Percentiles rank a stretch among this genome's conserved stretches.
Evolutionary conservation across 2,797 vertebrate genomes (phyloP).

Genomic region (Anolis apletophallus): DNA sequence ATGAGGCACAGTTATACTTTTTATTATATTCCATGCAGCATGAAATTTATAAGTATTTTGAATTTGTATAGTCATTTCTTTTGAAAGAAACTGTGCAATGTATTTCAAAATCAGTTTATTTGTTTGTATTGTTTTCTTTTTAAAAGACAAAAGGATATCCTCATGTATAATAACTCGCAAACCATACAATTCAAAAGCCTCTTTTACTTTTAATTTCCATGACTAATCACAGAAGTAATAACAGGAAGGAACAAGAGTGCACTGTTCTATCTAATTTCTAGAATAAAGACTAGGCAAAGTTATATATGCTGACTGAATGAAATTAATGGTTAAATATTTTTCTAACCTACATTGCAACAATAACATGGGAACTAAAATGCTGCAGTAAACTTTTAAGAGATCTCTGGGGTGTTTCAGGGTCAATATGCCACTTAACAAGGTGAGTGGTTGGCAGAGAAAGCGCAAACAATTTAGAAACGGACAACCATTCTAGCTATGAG

Average conservation of each 20-base stretch:
- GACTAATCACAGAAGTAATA: constrained; percentile 13
- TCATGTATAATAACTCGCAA: not conserved
- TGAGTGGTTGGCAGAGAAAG: constrained; percentile 56
- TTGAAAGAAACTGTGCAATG: not conserved
- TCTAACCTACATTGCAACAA: constrained; percentile 52
- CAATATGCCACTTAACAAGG: constrained; percentile 60
- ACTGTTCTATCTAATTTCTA: not conserved
- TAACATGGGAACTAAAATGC: constrained; percentile 46
- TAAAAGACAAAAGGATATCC: too few relatives aligned
- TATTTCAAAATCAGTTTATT: not conserved
- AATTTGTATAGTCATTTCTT: not conserved
- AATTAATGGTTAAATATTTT: constrained; percentile 15
- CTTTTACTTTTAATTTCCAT: constrained; percentile 31
- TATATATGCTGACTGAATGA: constrained; percentile 19
- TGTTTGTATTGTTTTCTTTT: not conserved
- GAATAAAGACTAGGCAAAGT: constrained; percentile 30
- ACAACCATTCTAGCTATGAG: not conserved
- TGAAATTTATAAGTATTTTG: not conserved
- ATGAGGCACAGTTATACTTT: not conserved
- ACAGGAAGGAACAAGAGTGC: constrained; percentile 12
- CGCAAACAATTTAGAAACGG: constrained; percentile 42
- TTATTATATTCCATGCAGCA: not conserved
- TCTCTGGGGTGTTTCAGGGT: constrained; percentile 54
- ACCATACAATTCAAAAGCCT: constrained; percentile 1
- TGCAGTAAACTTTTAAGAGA: constrained; percentile 51